Evolutionary conservation across 2,888 invertebrate genomes (phyloP).

Genomic region (Rhagonycha fulva): DNA sequence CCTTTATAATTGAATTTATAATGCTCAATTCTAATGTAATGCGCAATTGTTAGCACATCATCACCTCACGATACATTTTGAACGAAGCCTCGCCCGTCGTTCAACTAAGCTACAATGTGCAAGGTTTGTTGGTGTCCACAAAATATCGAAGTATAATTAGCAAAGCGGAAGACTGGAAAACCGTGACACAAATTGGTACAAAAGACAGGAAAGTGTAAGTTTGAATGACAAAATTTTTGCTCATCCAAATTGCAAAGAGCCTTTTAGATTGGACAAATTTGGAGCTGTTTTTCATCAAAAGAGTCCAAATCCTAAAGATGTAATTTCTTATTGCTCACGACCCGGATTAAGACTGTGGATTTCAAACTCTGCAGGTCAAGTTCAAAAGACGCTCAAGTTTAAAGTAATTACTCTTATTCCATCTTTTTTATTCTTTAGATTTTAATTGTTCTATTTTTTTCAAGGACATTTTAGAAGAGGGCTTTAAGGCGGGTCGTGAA

Average conservation of each 20-base stretch:
- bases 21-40: neutral
- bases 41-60: constrained; percentile 67
- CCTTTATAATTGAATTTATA: neutral
- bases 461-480: constrained; percentile 48
- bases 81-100: constrained; percentile 85
- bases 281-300: constrained; percentile 65
- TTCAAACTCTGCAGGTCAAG: constrained; percentile 73
- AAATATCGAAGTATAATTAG: constrained; percentile 81
- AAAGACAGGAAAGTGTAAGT: constrained; percentile 81
- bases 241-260: neutral
- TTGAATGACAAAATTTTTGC: neutral
- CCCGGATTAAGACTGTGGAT: constrained; percentile 87
- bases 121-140: constrained; percentile 79
- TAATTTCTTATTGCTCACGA: constrained; percentile 74
- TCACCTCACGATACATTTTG: constrained; percentile 80
- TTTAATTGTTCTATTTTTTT: constrained; percentile 12
- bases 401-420: constrained; percentile 61
- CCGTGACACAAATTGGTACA: constrained; percentile 79
- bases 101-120: constrained; percentile 79
- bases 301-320: constrained; percentile 57
- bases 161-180: constrained; percentile 68
- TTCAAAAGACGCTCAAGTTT: constrained; percentile 83
- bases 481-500: constrained; percentile 57
- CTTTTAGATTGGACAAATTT: constrained; percentile 63
- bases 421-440: neutral